Conservation (phyloP, 1,140 invertebrate species). For the Carcinoscorpius rotundicauda region DNA sequence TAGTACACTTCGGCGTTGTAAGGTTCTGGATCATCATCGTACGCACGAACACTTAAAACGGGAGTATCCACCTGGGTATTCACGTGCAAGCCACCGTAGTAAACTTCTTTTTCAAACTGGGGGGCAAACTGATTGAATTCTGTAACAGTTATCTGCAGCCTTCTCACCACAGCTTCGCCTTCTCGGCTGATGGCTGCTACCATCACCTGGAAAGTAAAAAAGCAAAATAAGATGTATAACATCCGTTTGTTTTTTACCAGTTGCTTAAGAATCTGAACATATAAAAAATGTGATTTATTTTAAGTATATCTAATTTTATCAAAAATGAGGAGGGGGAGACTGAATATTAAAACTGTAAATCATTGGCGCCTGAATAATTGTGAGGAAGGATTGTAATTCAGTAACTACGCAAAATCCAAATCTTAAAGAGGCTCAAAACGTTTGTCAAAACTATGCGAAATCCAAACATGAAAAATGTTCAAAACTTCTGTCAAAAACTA, state of each 20-base stretch:
- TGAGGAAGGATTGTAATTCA: too few species aligned
- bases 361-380: too few species aligned
- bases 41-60: background rate
- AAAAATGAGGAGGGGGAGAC: too few species aligned
- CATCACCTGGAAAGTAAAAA: background rate
- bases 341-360: too few species aligned
- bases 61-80: background rate
- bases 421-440: too few species aligned
- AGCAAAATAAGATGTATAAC: background rate
- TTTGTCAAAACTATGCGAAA: too few species aligned
- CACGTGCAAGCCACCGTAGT: background rate
- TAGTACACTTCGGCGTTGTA: constrained; percentile 1
- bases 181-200: background rate
- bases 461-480: too few species aligned
- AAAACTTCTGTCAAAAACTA: too few species aligned
- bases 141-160: background rate
- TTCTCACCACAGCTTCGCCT: background rate
- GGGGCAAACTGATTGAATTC: background rate
- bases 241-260: background rate
- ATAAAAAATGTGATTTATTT: too few species aligned
- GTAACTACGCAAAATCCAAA: too few species aligned
- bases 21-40: background rate
- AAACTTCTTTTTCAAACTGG: background rate
- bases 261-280: background rate
- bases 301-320: too few species aligned